Percentiles rank a stretch among this genome's conserved stretches.
phyloP scores from a whole-genome alignment of 2,888 invertebrate genomes.

The Tachina grossa region DNA sequence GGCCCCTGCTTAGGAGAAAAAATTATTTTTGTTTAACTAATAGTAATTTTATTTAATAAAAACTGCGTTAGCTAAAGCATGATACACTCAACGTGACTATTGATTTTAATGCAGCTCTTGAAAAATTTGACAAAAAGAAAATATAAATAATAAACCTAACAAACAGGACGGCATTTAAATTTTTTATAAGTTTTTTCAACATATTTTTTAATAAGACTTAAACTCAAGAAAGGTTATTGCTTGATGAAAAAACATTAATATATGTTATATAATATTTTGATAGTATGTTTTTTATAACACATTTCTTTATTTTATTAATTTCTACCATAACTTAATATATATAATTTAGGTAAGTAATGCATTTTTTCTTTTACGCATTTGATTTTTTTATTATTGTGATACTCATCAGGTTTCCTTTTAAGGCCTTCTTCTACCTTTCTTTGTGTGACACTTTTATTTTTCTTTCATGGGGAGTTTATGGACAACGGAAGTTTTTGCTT shows the following conservation, averaged over 20 bases:
- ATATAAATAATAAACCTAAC: not conserved
- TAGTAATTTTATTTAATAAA: not conserved
- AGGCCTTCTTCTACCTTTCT: not conserved
- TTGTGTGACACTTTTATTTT: not conserved
- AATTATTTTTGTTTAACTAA: not conserved
- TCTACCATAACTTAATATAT: not conserved
- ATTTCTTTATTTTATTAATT: not conserved
- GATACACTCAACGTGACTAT: not conserved
- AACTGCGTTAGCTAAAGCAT: not conserved
- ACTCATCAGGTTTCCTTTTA: slow-evolving; percentile 24
- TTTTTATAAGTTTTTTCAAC: slow-evolving; percentile 7
- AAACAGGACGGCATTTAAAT: not conserved
- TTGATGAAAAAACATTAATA: slow-evolving; percentile 24
- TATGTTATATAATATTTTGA: slow-evolving; percentile 29
- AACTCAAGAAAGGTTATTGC: slow-evolving; percentile 49
- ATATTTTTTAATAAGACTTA: not conserved
- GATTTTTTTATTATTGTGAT: not conserved
- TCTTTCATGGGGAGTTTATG: not conserved
- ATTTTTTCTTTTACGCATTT: slow-evolving; percentile 2
- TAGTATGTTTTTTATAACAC: slow-evolving; percentile 21
- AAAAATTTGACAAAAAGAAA: not conserved
- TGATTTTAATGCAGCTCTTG: too few relatives aligned
- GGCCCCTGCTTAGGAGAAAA: too few relatives aligned
- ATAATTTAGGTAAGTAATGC: not conserved
- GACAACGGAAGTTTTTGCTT: slow-evolving; percentile 51